Evolutionary conservation across 2,113 vertebrate genomes (phyloP).

Genomic region (Ursus arctos): DNA sequence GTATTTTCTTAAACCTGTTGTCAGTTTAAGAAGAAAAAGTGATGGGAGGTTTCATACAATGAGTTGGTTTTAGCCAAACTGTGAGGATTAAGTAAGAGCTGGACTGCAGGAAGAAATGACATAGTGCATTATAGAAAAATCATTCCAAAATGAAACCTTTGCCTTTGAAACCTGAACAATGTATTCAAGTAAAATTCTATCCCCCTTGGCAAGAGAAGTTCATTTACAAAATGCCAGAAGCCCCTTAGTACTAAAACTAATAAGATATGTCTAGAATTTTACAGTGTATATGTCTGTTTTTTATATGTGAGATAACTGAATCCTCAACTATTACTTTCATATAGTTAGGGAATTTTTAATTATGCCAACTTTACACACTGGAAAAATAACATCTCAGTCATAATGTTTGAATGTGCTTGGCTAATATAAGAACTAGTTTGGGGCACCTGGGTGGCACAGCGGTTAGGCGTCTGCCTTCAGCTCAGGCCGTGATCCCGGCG

Average conservation of each 20-base stretch:
- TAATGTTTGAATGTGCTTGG: not conserved
- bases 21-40: not conserved
- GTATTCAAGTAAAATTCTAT: not conserved
- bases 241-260: not conserved
- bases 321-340: not conserved
- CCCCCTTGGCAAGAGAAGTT: not conserved
- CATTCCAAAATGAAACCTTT: not conserved
- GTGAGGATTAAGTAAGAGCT: not conserved
- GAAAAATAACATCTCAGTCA: not conserved
- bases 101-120: not conserved
- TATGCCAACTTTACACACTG: not conserved
- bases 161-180: not conserved
- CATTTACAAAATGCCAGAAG: not conserved
- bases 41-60: not conserved
- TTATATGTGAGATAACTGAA: not conserved
- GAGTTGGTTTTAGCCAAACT: not conserved
- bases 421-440: not conserved
- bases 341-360: slow-evolving; percentile 26
- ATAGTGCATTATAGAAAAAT: not conserved
- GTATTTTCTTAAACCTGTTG: not conserved
- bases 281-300: not conserved
- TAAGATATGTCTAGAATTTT: not conserved
- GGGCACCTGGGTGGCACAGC: no score
- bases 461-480: no score
- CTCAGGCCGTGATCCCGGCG: no score